A percentile compares a stretch with the other conserved stretches of the same genome.
phyloP scores from a whole-genome alignment of 2,113 vertebrate genomes.

The Alosa alosa region DNA sequence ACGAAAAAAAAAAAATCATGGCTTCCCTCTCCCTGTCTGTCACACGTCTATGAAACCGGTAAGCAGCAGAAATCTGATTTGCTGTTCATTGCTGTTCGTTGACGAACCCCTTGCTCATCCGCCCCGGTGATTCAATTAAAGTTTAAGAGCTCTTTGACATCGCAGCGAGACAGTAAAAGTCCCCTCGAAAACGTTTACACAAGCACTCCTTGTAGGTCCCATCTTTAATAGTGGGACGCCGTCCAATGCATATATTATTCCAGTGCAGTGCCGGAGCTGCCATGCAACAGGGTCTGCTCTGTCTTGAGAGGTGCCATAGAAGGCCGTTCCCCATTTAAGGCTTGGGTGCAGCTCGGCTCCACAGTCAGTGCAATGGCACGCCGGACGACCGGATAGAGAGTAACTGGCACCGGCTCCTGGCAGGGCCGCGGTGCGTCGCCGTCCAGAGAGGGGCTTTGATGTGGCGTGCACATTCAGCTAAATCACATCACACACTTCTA shows the following conservation, averaged over 20 bases:
- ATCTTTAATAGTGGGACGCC: conserved; percentile 51
- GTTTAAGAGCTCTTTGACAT: conserved; percentile 47
- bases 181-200: conserved; percentile 47
- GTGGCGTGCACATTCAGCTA: conserved; percentile 23
- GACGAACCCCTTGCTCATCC: conserved; percentile 39
- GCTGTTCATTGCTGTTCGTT: conserved; percentile 46
- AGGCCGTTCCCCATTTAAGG: conserved; percentile 45
- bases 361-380: conserved; percentile 3
- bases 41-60: conserved; percentile 34
- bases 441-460: conserved; percentile 25
- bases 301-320: conserved; percentile 52
- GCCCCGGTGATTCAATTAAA: conserved; percentile 47
- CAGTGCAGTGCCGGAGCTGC: conserved; percentile 47
- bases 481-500: not conserved
- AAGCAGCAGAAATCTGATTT: conserved; percentile 57
- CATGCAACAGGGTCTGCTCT: conserved; percentile 56
- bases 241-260: conserved; percentile 63
- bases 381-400: not conserved
- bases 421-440: too few species aligned
- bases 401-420: conserved; percentile 14
- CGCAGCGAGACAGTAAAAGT: conserved; percentile 48
- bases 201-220: conserved; percentile 49
- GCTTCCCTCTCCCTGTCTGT: not conserved
- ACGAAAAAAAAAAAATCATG: not conserved
- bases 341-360: conserved; percentile 27